Evolutionary conservation across 2,888 invertebrate species (phyloP).

Genomic region (Calliphora vomitoria): DNA sequence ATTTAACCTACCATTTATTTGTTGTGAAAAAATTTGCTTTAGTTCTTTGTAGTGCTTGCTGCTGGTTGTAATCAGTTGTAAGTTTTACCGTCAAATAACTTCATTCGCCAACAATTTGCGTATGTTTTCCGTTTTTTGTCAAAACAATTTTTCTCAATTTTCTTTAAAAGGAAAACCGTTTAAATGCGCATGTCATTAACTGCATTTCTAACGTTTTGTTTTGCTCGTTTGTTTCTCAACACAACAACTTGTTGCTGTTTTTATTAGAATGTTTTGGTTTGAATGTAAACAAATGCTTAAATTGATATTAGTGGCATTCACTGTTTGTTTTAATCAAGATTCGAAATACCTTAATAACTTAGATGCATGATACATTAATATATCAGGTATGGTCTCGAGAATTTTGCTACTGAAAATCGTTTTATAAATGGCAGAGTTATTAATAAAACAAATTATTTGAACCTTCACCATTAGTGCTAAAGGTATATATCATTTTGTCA

Average conservation of each 20-base stretch:
- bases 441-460: no score
- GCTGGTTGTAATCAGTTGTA: constrained; percentile 23
- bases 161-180: constrained; percentile 36
- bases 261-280: background rate
- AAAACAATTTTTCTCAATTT: constrained; percentile 25
- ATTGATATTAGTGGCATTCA: background rate
- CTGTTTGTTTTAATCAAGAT: no score
- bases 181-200: constrained; percentile 57
- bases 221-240: constrained; percentile 57
- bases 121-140: background rate
- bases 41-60: background rate
- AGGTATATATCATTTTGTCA: no score
- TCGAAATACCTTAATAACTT: no score
- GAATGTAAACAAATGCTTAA: background rate
- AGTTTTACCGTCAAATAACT: constrained; percentile 45
- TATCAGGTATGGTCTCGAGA: no score
- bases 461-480: no score
- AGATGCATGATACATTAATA: no score
- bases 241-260: constrained; percentile 60
- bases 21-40: background rate
- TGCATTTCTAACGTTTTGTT: constrained; percentile 56
- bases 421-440: no score
- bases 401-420: no score
- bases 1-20: constrained; percentile 26
- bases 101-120: background rate